Evolutionary conservation across 1,140 invertebrate genomes (phyloP), one percentile per base, ranked within the genome.

Genomic region (Drosophila serrata): DNA sequence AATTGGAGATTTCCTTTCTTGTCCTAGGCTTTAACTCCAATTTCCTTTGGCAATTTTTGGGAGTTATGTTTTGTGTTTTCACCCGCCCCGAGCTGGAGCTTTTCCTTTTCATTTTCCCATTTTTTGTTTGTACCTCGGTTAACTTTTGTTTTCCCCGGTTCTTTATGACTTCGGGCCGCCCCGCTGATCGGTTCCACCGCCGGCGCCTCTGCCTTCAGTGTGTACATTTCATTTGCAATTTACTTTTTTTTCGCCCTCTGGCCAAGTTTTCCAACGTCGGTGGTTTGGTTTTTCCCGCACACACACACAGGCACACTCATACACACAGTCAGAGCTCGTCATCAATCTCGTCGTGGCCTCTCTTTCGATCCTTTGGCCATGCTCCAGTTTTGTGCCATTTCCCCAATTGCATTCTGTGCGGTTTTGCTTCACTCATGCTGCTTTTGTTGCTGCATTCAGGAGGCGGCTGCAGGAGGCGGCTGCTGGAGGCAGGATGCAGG

Each of bases 401-500:
- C 74, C 57, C 63, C 68, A 75, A 82, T 82, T 82, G 75, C 75
- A 75, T 88, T 84, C 78, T 69, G 79, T 82, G 82, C 61, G 68
- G 61, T 59, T 76, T 76, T 57, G 11, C 55, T 9, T 15, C 55
- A 17, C 65, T 75, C 68, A 63, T 63, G 22, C 22, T 45, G 42
- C 42, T 22, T 45, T 43, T 75, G 63, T 63, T 69, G 22, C 24
- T 51, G 68, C 46, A 68, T 60, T 73, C 49, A 40, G 35, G 61
- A 59, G 51, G 51, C 35, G 27, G 42, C 19, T 2, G 37, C 35
- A 6, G 56, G 6, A 9, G 24, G 24, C 13, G 7, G 33, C 39
- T 24, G 42, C 19, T 9, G 42, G 8, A 13, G 6, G 39, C 39
- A 42, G 9, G 40, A 42, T 4, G 37, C 24, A 27, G 39, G 37